These are phyloP conservation scores for Boloria euphrosyne DNA, from an alignment of 2,888 invertebrate genomes.

Conservation along the genomic window DNA sequence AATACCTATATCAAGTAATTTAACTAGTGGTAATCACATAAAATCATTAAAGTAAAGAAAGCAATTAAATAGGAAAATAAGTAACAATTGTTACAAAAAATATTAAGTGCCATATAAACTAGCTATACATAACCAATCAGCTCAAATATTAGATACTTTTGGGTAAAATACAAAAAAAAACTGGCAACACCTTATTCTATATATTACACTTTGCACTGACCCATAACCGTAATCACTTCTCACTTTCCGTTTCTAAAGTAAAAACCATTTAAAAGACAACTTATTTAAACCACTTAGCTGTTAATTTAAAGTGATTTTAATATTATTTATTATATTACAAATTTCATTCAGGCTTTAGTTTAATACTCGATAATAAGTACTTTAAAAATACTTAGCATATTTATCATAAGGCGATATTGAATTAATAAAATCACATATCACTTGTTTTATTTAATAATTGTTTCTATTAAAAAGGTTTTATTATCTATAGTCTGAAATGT, in stretches of 20 bases:
- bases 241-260: constrained; percentile 7
- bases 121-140: constrained; percentile 12
- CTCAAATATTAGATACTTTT: constrained; percentile 22
- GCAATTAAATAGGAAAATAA: constrained; percentile 19
- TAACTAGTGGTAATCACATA: constrained; percentile 72
- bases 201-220: constrained; percentile 41
- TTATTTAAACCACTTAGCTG: constrained; percentile 8
- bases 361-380: constrained; percentile 36
- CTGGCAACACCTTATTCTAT: constrained; percentile 37
- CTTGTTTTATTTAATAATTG: constrained; percentile 29
- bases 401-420: constrained; percentile 36
- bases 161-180: constrained; percentile 27
- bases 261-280: constrained; percentile 16
- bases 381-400: constrained; percentile 32
- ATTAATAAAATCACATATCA: constrained; percentile 31
- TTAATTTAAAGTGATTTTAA: constrained; percentile 13
- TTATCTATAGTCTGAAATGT: constrained; percentile 6
- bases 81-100: constrained; percentile 4
- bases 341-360: constrained; percentile 20
- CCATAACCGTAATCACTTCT: constrained; percentile 23
- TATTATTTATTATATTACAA: constrained; percentile 19
- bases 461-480: constrained; percentile 20
- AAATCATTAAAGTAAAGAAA: constrained; percentile 38
- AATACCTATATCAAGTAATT: constrained; percentile 43
- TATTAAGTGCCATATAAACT: constrained; percentile 7